Conservation (phyloP, 2,888 invertebrate genomes). For the Proisotoma minuta region DNA sequence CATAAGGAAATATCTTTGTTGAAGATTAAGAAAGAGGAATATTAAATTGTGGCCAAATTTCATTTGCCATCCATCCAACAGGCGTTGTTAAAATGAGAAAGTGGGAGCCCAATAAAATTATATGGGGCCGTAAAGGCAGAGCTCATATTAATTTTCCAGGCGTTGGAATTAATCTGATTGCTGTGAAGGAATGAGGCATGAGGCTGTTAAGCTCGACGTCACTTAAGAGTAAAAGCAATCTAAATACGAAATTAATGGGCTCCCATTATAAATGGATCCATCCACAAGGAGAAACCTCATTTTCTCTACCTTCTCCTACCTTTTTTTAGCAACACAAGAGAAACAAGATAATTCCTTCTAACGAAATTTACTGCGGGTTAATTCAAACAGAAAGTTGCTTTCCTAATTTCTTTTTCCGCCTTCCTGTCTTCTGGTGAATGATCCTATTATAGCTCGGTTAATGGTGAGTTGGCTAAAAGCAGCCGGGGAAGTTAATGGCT, state of each 20-base stretch:
- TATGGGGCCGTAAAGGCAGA: conserved; percentile 40
- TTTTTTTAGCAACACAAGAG: background rate
- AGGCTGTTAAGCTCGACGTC: background rate
- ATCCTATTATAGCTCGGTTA: no score
- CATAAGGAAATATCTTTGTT: conserved; percentile 16
- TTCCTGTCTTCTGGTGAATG: no score
- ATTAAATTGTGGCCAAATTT: conserved; percentile 5
- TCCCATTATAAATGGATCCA: conserved; percentile 34
- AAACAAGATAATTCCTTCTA: conserved; percentile 3
- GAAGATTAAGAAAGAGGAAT: conserved; percentile 6
- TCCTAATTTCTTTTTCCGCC: conserved; percentile 1
- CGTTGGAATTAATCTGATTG: conserved; percentile 45
- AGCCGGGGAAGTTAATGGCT: background rate
- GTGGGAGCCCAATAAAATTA: conserved; percentile 15
- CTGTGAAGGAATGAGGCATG: conserved; percentile 17
- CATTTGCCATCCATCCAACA: conserved; percentile 6
- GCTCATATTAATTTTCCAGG: conserved; percentile 46
- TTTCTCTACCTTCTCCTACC: background rate
- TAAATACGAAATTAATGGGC: conserved; percentile 44
- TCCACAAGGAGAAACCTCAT: background rate
- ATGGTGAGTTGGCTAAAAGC: no score
- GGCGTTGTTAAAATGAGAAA: background rate
- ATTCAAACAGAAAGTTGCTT: conserved; percentile 18
- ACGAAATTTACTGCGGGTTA: conserved; percentile 9
- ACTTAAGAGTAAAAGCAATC: conserved; percentile 16